phyloP scores from a whole-genome alignment of 1,140 invertebrate species.

The Drosophila dunni region DNA sequence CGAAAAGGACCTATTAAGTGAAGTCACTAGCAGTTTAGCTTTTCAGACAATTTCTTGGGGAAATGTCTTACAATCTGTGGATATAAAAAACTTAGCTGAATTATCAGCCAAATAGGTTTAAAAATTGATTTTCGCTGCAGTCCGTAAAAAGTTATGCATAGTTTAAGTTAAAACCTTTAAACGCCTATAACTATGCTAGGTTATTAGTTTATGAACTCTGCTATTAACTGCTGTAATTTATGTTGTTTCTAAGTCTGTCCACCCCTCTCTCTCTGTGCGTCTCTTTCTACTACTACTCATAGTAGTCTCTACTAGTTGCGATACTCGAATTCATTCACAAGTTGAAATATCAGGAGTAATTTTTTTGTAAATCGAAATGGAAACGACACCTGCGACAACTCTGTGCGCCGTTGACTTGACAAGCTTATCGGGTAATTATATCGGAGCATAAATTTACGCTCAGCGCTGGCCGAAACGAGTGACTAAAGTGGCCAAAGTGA shows the following conservation, averaged over 20 bases:
- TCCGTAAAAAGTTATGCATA: no score
- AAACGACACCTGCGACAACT: slow-evolving; percentile 49
- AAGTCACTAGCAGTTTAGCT: no score
- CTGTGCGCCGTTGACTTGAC: slow-evolving; percentile 66
- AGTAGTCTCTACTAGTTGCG: background rate
- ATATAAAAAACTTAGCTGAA: no score
- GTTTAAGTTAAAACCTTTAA: no score
- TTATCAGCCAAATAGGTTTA: no score
- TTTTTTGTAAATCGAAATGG: background rate
- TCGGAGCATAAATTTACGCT: slow-evolving; percentile 37
- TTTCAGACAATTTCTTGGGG: background rate
- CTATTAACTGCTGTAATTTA: background rate
- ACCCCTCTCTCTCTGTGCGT: background rate
- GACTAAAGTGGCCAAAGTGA: background rate
- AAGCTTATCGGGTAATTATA: slow-evolving; percentile 77
- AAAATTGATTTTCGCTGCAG: no score
- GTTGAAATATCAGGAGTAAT: background rate
- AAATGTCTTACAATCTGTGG: background rate
- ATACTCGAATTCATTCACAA: slow-evolving; percentile 11
- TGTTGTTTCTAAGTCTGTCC: background rate
- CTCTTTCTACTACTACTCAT: background rate
- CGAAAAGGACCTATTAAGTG: no score
- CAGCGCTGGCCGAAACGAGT: background rate
- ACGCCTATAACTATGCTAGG: no score
- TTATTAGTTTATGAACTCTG: no score